Evolutionary conservation across 2,797 vertebrate genomes (phyloP).

Genomic region (Lacerta viridis): DNA sequence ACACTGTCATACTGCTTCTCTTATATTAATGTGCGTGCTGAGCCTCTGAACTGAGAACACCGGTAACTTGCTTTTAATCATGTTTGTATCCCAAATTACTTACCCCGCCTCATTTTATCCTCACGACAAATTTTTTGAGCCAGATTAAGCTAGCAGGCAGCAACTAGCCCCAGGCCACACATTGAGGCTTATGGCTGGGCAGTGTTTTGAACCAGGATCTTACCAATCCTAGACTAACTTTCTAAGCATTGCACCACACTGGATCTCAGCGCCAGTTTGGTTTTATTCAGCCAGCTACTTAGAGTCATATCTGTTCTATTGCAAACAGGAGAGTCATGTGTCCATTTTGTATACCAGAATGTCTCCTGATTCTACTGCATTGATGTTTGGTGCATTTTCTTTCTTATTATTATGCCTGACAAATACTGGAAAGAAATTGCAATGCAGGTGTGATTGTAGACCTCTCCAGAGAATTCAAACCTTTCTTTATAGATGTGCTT

Average conservation of each 20-base stretch:
- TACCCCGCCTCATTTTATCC: too few relatives aligned
- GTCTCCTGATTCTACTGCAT: too few relatives aligned
- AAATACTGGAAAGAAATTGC: not conserved
- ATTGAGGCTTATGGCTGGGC: not conserved
- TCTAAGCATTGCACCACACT: not conserved
- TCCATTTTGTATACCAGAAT: not conserved
- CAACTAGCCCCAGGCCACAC: not conserved
- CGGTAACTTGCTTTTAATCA: too few relatives aligned
- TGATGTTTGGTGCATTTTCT: not conserved
- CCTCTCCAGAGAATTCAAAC: not conserved
- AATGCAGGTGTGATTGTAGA: not conserved
- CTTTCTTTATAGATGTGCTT: slow-evolving; percentile 21
- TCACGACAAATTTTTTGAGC: too few relatives aligned
- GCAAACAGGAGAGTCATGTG: not conserved
- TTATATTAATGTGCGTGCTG: not conserved
- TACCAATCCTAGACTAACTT: not conserved
- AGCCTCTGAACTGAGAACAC: not conserved
- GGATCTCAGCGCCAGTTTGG: not conserved
- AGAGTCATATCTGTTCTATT: not conserved
- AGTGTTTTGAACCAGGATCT: not conserved
- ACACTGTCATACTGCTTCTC: not conserved
- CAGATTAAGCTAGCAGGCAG: too few relatives aligned
- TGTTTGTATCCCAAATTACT: too few relatives aligned
- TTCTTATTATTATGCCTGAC: not conserved
- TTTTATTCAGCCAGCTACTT: not conserved